Evolutionary conservation across 2,113 vertebrate species (phyloP).

Genomic region (Sminthopsis crassicaudata): DNA sequence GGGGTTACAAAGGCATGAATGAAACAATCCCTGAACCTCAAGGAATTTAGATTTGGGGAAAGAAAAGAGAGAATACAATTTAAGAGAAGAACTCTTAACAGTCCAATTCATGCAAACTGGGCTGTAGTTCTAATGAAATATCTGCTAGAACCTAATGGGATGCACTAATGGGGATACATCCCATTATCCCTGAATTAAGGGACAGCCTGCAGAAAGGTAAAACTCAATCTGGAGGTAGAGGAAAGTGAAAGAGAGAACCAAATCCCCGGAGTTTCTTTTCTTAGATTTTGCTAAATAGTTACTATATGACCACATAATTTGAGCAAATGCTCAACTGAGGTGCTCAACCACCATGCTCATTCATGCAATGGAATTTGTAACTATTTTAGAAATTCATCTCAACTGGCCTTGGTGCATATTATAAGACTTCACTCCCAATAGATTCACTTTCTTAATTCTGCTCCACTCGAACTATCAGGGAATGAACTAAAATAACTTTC

Average conservation of each 20-base stretch:
- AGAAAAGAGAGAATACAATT: background rate
- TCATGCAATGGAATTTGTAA: background rate
- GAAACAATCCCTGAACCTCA: background rate
- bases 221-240: background rate
- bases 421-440: background rate
- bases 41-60: background rate
- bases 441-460: background rate
- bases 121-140: background rate
- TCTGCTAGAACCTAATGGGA: too few species aligned
- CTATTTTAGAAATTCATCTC: background rate
- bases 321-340: too few species aligned
- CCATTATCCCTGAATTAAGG: background rate
- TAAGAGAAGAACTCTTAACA: background rate
- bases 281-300: background rate
- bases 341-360: too few species aligned
- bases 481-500: background rate
- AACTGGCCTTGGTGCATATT: background rate
- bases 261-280: background rate
- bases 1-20: background rate
- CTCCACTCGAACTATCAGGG: background rate
- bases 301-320: background rate
- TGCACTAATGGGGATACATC: too few species aligned
- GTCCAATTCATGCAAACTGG: background rate
- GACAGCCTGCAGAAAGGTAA: background rate
- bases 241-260: background rate